Evolutionary conservation across 2,113 vertebrate species (phyloP).

Genomic region (Rissa tridactyla): DNA sequence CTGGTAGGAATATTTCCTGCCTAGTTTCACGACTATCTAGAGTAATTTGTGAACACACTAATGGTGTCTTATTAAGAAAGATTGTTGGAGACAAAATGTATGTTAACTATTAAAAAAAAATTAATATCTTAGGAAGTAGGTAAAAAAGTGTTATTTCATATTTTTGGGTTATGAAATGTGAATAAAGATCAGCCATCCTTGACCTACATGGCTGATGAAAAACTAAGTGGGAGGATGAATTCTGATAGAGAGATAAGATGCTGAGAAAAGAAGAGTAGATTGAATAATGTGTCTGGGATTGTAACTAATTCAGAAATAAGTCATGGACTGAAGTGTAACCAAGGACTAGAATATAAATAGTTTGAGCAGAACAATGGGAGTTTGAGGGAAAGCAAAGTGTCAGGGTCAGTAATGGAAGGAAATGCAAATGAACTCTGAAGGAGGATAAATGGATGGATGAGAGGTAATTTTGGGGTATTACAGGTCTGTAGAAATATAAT

Average conservation of each 20-base stretch:
- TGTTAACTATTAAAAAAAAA: background rate
- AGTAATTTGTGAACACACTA: background rate
- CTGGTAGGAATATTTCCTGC: background rate
- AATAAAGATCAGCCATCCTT: background rate
- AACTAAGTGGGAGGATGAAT: slow-evolving; percentile 5
- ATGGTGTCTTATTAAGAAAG: background rate
- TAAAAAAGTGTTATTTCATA: background rate
- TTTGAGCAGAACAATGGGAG: background rate
- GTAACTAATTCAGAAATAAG: slow-evolving; percentile 57
- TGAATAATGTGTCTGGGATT: slow-evolving; percentile 24
- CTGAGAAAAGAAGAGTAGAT: slow-evolving; percentile 2
- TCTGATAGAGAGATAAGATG: background rate
- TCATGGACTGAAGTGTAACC: slow-evolving; percentile 22
- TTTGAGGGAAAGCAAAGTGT: background rate
- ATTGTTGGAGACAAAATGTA: background rate
- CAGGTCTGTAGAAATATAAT: background rate
- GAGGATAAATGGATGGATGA: background rate
- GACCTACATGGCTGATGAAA: background rate
- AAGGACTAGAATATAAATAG: slow-evolving; percentile 47
- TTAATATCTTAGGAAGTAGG: background rate
- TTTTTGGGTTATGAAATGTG: background rate
- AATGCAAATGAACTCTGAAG: slow-evolving; percentile 8
- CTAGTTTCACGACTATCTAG: background rate
- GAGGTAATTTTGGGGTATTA: background rate
- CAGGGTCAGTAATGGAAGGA: background rate